Evolutionary conservation across 2,113 vertebrate genomes (phyloP), one percentile per base, ranked within the genome.

Genomic region (Bufo bufo): DNA sequence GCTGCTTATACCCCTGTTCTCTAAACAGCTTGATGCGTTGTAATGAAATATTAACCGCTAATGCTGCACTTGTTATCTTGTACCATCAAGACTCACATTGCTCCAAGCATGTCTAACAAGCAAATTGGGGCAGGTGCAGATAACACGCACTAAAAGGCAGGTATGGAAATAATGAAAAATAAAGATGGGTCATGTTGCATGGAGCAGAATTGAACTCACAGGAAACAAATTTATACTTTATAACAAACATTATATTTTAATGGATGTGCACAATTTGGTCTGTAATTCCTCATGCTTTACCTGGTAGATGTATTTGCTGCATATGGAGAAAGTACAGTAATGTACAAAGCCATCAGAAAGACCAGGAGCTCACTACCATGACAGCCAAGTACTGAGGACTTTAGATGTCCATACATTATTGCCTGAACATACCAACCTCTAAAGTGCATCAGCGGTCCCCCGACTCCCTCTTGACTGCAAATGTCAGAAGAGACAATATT

Each of bases 21-120:
- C 63, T 11, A 85, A 85, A 50, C 72, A 77, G 71, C 72, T 23
- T 85, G 72, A 85, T 86, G 74, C 33, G 59, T 63, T 59, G 89
- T 89, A 63, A 91, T 91, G 79, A 92, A 91, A 92, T 90, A 92
- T 91, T 92, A 89, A 91, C 91, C 87, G 12, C 89, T 90, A 91
- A 93, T 85, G 91, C 81, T 91, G 91, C 82, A 89, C 85, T 91
- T 72, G 88, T 85, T 91, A 87, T 84, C 91, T 91, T 89, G 20
- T 61, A 91, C 91, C 74, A 85, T 77, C 86, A 89, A 77, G 82
- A 23, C 82, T 52, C 47, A 2, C 23, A 5, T 84, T 84, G 63
- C 82, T 84, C 78, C 87, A 87, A 90, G 90, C 89, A 85, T 79
- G 87, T 91, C 89, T 90, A 90, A 92, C 84, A 65, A 0, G 9